phyloP scores from a whole-genome alignment of 2,888 invertebrate species.

The Tenthredo distinguenda region DNA sequence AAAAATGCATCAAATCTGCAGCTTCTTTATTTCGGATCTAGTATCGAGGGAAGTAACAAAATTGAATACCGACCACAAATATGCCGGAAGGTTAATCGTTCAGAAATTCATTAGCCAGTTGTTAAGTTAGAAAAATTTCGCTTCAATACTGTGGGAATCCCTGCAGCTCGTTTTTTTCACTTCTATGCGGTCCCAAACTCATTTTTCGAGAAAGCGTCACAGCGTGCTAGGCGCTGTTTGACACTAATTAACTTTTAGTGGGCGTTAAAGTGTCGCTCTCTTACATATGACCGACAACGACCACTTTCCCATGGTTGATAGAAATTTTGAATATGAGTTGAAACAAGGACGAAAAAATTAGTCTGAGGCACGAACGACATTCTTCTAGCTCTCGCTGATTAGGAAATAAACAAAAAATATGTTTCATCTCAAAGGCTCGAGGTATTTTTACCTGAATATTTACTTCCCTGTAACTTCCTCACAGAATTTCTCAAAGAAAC shows the following conservation, averaged over 20 bases:
- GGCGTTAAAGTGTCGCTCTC: conserved; percentile 47
- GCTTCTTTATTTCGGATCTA: neutral
- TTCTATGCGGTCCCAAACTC: neutral
- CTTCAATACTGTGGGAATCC: conserved; percentile 42
- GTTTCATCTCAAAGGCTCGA: neutral
- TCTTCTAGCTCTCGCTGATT: neutral
- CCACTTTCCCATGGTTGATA: conserved; percentile 33
- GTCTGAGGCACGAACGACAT: neutral
- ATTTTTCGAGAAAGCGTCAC: conserved; percentile 26
- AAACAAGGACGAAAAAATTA: neutral
- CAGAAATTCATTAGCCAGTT: conserved; percentile 45
- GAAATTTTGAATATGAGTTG: neutral
- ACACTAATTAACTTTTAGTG: conserved; percentile 51
- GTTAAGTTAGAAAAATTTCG: neutral
- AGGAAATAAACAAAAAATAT: conserved; percentile 4
- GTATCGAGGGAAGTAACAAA: neutral
- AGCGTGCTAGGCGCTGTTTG: conserved; percentile 28
- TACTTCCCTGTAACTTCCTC: neutral
- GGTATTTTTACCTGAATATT: conserved; percentile 17
- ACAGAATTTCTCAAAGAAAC: conserved; percentile 19
- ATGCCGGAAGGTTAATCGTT: conserved; percentile 15
- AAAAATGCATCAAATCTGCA: neutral
- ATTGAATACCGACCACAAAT: conserved; percentile 11
- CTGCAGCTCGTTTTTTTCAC: neutral
- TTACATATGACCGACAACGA: conserved; percentile 29